Percentiles rank a stretch among this genome's conserved stretches.
phyloP scores from a whole-genome alignment of 1,140 invertebrate genomes.

The Leptonema lineaticorne region DNA sequence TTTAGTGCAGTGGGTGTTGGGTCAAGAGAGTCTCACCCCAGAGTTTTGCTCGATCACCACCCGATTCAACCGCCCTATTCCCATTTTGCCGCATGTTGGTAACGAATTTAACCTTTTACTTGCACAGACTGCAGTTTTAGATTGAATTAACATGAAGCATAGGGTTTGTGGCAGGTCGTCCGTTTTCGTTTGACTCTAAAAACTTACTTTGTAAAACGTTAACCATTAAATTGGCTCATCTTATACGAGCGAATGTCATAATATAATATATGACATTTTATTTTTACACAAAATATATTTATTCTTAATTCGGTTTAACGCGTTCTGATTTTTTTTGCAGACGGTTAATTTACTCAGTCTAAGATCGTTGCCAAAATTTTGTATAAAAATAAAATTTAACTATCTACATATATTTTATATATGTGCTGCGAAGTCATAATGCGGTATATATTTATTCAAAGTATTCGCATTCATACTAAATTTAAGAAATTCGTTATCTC shows the following conservation, averaged over 20 bases:
- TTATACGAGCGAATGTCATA: background rate
- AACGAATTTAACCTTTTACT: conserved; percentile 41
- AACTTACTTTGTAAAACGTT: conserved; percentile 4
- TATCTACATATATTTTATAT: too few relatives aligned
- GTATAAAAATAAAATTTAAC: too few relatives aligned
- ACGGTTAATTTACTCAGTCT: too few relatives aligned
- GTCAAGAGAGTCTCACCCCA: conserved; percentile 28
- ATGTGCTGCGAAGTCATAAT: background rate
- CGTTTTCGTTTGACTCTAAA: background rate
- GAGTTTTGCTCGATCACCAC: background rate
- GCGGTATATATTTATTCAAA: background rate
- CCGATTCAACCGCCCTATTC: background rate
- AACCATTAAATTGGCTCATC: background rate
- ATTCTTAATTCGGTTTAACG: too few relatives aligned
- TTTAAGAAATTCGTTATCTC: background rate
- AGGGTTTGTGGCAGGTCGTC: conserved; percentile 10
- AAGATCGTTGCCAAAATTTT: too few relatives aligned
- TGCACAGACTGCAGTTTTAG: conserved; percentile 39
- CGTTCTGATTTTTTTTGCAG: too few relatives aligned
- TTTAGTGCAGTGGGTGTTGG: background rate
- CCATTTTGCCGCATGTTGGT: conserved; percentile 28
- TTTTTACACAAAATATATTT: background rate
- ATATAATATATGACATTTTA: too few relatives aligned
- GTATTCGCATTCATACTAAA: background rate
- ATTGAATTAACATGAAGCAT: conserved; percentile 36